Base-by-base conservation (phyloP, 2,113 vertebrate species). In the Thalassoma bifasciatum region DNA sequence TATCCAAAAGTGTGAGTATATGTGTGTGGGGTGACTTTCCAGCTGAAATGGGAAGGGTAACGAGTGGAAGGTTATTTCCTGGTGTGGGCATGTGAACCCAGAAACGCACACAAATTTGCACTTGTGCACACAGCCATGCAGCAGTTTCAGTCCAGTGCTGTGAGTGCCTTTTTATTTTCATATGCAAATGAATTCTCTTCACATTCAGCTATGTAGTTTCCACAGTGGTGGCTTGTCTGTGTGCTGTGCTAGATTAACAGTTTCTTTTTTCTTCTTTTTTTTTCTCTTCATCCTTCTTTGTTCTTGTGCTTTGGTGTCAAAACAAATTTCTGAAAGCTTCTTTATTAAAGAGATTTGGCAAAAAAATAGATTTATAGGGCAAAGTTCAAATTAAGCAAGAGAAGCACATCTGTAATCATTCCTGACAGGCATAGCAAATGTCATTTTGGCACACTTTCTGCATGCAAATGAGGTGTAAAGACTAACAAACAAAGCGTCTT, bases 1-100 rank as follows among this genome's bases (percentile, higher is more conserved):
- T 57, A 70, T 57, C 56, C 30, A 63, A 34, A 30, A 38, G 23
- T 36, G 50, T 46, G 56, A 21, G 52, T 52, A 12, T 47, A 61
- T 50, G 71, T 62, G 24, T 77, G 87, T 83, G 30, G 51, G 69
- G 56, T 90, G 86, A 85, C 83, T 91, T 88, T 85, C 86, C 82
- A 84, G 88, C 85, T 16, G 37, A 79, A 87, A 81, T 66, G 46
- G 85, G 83, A 79, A 88, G 86, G 84, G 77, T 89, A 76, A 80
- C 77, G 78, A 82, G 75, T 81, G 63, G 79, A 83, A 74, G 79
- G 88, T 81, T 89, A 85, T 90, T 90, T 90, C 90, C 89, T 84
- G 79, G 81, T 58, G 40, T 73, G 75, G 78, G 79, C 51, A 74
- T 68, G 60, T 68, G 73, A 71, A 78, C 71, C 71, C 65, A 75